Conservation (phyloP, 2,888 invertebrate species). For the Julus scandinavius region DNA sequence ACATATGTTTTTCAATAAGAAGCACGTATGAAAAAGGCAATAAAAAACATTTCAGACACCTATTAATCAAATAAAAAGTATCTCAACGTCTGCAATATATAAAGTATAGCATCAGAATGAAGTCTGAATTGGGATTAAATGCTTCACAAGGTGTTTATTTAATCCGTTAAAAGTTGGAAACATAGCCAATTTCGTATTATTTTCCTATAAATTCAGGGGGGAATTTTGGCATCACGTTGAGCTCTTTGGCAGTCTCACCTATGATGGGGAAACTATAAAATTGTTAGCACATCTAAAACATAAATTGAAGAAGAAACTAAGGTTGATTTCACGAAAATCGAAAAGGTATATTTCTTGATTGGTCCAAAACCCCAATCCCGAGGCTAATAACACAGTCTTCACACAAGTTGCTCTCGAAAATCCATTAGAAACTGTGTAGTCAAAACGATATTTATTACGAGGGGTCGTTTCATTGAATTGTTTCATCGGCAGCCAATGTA, state of each 20-base stretch:
- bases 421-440: background rate
- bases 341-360: background rate
- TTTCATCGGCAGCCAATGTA: background rate
- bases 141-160: background rate
- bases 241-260: background rate
- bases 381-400: background rate
- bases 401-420: background rate
- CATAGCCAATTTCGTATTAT: background rate
- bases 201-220: conserved; percentile 5
- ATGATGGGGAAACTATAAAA: conserved; percentile 21
- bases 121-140: background rate
- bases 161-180: background rate
- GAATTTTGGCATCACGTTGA: background rate
- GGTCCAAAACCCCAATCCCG: background rate
- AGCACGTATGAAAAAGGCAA: no score
- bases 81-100: background rate
- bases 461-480: background rate
- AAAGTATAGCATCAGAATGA: background rate
- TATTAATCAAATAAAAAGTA: conserved; percentile 8
- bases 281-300: conserved; percentile 1
- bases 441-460: background rate
- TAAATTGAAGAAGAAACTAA: background rate
- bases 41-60: background rate
- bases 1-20: no score
- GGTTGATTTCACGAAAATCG: conserved; percentile 8